phyloP scores from a whole-genome alignment of 2,888 invertebrate genomes.

The Julus scanicus region DNA sequence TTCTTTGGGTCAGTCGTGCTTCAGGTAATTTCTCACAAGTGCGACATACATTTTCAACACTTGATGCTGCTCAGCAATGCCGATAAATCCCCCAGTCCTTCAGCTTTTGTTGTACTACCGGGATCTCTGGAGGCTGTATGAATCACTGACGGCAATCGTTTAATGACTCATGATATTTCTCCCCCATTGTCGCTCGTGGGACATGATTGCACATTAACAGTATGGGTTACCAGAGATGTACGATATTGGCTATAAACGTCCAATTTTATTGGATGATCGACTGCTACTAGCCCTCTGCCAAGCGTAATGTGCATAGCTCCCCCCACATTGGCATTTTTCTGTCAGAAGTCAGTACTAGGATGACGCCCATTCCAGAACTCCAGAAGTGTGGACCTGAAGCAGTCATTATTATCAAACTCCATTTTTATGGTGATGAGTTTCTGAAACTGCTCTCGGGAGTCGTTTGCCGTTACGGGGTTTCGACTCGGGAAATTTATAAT shows the following conservation, averaged over 20 bases:
- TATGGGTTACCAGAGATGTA: background rate
- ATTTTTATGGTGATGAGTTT: conserved; percentile 15
- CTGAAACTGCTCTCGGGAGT: background rate
- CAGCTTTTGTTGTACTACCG: no score
- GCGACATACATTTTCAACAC: background rate
- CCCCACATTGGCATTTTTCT: background rate
- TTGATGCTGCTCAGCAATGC: no score
- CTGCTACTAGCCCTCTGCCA: background rate
- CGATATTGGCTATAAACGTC: background rate
- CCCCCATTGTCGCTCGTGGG: background rate
- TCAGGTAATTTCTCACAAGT: background rate
- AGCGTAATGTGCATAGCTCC: background rate
- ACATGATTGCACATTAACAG: conserved; percentile 15
- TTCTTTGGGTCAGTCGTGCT: background rate
- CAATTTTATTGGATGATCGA: conserved; percentile 10
- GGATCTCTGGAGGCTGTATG: background rate
- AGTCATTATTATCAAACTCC: conserved; percentile 1
- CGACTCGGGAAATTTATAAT: background rate
- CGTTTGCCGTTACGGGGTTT: background rate
- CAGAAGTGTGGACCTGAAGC: background rate
- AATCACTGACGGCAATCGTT: background rate
- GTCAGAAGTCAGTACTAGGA: background rate
- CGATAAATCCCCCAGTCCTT: no score
- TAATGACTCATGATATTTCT: background rate
- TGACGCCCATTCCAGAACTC: background rate